Conservation (phyloP, 1,140 invertebrate species). For the Tetragonula clypearis region DNA sequence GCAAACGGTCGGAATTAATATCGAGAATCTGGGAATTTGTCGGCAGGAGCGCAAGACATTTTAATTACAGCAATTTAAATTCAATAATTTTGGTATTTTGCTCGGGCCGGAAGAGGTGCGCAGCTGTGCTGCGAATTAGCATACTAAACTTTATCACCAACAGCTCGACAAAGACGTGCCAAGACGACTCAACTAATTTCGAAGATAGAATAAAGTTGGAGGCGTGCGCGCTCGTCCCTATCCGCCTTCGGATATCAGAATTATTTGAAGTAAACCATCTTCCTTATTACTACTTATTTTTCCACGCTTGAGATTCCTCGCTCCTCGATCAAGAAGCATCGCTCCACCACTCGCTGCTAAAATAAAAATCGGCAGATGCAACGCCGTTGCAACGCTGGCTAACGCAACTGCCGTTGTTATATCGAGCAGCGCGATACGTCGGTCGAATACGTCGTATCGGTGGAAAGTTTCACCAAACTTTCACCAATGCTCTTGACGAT, state of each 20-base stretch:
- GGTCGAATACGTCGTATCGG: too few relatives aligned
- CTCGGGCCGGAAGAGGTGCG: constrained; percentile 73
- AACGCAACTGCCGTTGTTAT: too few relatives aligned
- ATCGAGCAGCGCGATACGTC: too few relatives aligned
- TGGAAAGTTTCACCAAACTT: too few relatives aligned
- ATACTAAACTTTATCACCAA: constrained; percentile 83
- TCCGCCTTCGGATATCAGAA: constrained; percentile 71
- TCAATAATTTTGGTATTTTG: constrained; percentile 82
- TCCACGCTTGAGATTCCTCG: not conserved
- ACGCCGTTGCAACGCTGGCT: too few relatives aligned
- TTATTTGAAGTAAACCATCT: constrained; percentile 66
- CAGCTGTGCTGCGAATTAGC: constrained; percentile 82
- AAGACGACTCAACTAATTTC: constrained; percentile 82
- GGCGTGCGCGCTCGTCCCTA: constrained; percentile 67
- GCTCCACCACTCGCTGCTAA: not conserved
- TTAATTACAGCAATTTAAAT: constrained; percentile 83
- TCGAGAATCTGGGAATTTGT: constrained; percentile 57
- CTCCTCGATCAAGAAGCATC: not conserved
- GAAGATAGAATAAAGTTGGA: constrained; percentile 82
- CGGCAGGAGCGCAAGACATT: constrained; percentile 70
- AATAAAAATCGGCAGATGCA: not conserved
- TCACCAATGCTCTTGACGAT: too few relatives aligned
- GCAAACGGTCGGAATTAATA: constrained; percentile 54
- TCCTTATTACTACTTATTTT: constrained; percentile 73
- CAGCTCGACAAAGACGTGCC: constrained; percentile 82